Evolutionary conservation across 1,140 invertebrate species (phyloP).

Genomic region (Trichomalopsis sarcophagae): DNA sequence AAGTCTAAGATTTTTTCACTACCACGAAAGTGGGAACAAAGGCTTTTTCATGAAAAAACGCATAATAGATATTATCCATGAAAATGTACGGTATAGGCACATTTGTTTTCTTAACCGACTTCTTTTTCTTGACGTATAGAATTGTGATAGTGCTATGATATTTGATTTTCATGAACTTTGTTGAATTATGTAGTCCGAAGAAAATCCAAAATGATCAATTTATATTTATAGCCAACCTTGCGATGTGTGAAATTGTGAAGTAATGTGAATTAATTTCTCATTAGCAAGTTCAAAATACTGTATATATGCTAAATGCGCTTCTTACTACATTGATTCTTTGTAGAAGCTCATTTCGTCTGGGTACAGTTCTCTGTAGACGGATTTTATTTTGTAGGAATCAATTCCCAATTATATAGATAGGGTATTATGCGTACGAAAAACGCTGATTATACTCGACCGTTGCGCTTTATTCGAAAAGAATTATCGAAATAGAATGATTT

Average conservation of each 20-base stretch:
- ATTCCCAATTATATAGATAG: not conserved
- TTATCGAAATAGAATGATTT: not conserved
- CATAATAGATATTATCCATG: slow-evolving; percentile 14
- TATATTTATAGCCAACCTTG: not conserved
- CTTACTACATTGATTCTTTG: not conserved
- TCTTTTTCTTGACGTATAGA: not conserved
- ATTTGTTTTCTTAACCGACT: not conserved
- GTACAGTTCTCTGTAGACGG: not conserved
- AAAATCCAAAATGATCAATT: slow-evolving; percentile 2
- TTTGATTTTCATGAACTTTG: not conserved
- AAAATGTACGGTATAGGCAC: slow-evolving; percentile 17
- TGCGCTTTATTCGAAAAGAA: not conserved
- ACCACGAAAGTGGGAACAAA: slow-evolving; percentile 2
- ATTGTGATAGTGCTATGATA: slow-evolving; percentile 22
- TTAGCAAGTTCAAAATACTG: not conserved
- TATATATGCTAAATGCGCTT: slow-evolving; percentile 22
- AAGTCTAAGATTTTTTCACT: slow-evolving; percentile 27
- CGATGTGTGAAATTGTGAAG: not conserved
- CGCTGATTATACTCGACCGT: not conserved
- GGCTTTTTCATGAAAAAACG: slow-evolving; percentile 2
- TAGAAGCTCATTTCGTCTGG: slow-evolving; percentile 1
- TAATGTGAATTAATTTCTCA: not conserved
- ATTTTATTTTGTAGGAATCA: not conserved
- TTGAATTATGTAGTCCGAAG: not conserved
- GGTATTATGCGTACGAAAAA: not conserved